These are phyloP conservation scores for Dicerorhinus sumatrensis DNA, from an alignment of 2,113 vertebrate genomes.

Conservation along the genomic window DNA sequence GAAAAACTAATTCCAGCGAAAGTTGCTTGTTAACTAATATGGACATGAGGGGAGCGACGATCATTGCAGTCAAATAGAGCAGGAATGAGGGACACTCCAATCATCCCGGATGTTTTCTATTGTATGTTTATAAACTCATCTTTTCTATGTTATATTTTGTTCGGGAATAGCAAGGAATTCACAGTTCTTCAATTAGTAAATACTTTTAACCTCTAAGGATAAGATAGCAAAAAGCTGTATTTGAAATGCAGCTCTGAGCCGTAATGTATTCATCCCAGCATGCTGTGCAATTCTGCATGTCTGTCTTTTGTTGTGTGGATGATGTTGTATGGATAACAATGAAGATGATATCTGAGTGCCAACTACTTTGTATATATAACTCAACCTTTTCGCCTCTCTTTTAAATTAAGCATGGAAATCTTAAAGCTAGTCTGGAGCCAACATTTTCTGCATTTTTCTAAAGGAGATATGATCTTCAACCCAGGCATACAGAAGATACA, in stretches of 20 bases:
- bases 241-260: background rate
- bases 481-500: background rate
- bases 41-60: background rate
- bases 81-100: background rate
- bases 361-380: background rate
- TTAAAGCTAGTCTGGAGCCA: background rate
- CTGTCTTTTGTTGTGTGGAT: background rate
- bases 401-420: conserved; percentile 48
- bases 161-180: background rate
- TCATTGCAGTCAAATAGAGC: background rate
- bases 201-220: background rate
- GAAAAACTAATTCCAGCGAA: conserved; percentile 35
- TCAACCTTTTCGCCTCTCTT: background rate
- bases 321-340: background rate
- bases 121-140: background rate
- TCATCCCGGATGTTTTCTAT: background rate
- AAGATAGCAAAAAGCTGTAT: background rate
- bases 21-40: background rate
- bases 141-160: conserved; percentile 36
- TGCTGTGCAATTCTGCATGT: background rate
- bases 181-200: conserved; percentile 29
- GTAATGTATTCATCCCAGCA: background rate
- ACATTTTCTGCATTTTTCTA: background rate
- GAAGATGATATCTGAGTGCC: background rate
- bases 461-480: background rate